Percentiles rank a stretch among this genome's conserved stretches.
These are phyloP conservation scores for Antheraea assamensis DNA, from an alignment of 2,888 invertebrate genomes.

Conservation along the genomic window DNA sequence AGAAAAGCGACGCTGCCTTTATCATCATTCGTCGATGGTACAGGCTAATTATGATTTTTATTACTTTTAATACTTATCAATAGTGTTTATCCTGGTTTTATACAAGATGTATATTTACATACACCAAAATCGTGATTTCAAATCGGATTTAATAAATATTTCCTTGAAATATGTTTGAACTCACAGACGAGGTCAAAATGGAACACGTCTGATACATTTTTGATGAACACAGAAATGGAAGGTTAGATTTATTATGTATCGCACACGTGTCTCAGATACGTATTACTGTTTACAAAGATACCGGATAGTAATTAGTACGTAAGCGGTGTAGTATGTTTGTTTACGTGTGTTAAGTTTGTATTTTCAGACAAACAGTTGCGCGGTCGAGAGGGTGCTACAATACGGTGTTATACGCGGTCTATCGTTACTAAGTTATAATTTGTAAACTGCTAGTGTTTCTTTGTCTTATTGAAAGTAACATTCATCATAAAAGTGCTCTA, in stretches of 20 bases:
- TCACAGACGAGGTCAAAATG: neutral
- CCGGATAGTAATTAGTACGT: slow-evolving; percentile 8
- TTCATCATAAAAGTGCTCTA: neutral
- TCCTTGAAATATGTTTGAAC: neutral
- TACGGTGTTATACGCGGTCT: neutral
- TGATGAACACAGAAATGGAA: neutral
- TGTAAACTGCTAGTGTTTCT: neutral
- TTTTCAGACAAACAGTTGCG: neutral
- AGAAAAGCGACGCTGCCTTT: too few relatives aligned
- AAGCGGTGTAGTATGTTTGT: neutral
- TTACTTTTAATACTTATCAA: too few relatives aligned
- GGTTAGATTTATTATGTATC: slow-evolving; percentile 9
- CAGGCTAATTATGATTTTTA: too few relatives aligned
- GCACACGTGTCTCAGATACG: neutral
- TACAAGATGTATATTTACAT: neutral
- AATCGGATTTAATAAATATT: neutral
- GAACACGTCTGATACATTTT: neutral
- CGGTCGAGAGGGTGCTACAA: neutral
- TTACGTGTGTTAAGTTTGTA: neutral
- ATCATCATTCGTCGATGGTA: too few relatives aligned
- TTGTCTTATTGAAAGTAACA: neutral
- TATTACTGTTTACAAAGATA: neutral
- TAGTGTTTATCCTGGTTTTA: too few relatives aligned
- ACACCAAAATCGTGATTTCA: neutral
- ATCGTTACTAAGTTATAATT: neutral